These are phyloP conservation scores for Seira musarum DNA, from an alignment of 2,888 invertebrate genomes.

Conservation along the genomic window DNA sequence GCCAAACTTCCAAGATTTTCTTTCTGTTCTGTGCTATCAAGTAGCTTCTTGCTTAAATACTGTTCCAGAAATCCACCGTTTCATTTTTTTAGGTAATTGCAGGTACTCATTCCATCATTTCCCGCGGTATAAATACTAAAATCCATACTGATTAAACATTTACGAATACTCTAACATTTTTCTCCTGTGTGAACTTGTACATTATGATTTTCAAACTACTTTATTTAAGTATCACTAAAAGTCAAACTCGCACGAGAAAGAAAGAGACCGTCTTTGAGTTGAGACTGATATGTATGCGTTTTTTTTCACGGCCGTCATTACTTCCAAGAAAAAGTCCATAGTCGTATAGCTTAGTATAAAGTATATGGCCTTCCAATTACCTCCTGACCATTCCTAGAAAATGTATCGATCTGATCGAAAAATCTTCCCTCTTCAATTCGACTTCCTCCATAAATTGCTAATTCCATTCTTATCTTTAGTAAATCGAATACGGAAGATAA, in stretches of 20 bases:
- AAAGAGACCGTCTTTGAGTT: constrained; percentile 20
- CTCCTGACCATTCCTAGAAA: too few relatives aligned
- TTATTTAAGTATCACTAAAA: too few relatives aligned
- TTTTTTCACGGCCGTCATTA: constrained; percentile 29
- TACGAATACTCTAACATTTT: too few relatives aligned
- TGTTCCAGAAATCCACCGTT: not conserved
- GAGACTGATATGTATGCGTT: constrained; percentile 50
- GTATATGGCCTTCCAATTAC: too few relatives aligned
- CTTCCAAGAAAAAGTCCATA: not conserved
- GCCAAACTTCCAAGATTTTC: not conserved
- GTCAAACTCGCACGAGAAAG: too few relatives aligned
- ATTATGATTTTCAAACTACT: too few relatives aligned
- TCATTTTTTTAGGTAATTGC: constrained; percentile 8
- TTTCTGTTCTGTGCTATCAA: not conserved
- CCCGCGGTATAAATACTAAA: not conserved
- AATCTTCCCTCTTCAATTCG: too few relatives aligned
- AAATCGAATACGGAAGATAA: constrained; percentile 6
- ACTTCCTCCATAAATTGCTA: too few relatives aligned
- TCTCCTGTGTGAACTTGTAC: too few relatives aligned
- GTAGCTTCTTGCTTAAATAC: too few relatives aligned
- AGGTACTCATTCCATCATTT: constrained; percentile 9
- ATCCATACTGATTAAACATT: not conserved
- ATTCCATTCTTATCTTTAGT: not conserved
- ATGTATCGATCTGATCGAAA: too few relatives aligned
- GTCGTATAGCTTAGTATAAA: too few relatives aligned